Evolutionary conservation across 2,113 vertebrate species (phyloP).

Genomic region (Nibea albiflora): DNA sequence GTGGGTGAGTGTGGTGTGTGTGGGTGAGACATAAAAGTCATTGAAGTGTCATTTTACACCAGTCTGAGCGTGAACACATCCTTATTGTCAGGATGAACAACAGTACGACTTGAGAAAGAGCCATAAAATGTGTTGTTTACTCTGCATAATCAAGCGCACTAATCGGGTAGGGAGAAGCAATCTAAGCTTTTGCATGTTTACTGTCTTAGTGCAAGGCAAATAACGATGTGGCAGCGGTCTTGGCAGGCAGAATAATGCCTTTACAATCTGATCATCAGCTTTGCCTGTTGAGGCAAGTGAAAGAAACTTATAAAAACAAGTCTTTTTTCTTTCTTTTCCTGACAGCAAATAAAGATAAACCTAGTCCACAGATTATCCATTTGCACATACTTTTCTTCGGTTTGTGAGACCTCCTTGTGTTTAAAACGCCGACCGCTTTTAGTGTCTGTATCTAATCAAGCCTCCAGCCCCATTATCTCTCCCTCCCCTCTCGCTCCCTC

Average conservation of each 20-base stretch:
- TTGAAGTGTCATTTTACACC: constrained; percentile 35
- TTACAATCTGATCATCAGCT: constrained; percentile 38
- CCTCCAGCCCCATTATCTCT: constrained; percentile 79
- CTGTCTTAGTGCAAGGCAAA: constrained; percentile 36
- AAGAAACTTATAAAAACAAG: constrained; percentile 2
- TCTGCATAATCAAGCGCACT: constrained; percentile 1
- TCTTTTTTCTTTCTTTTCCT: background rate
- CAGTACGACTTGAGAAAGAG: background rate
- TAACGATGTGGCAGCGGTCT: constrained; percentile 33
- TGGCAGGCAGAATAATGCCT: constrained; percentile 24
- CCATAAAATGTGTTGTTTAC: constrained; percentile 6
- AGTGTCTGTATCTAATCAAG: constrained; percentile 83
- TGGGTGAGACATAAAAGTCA: constrained; percentile 31
- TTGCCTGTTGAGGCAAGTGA: constrained; percentile 41
- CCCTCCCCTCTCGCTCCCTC: constrained; percentile 73
- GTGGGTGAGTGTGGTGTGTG: background rate
- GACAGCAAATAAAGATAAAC: constrained; percentile 16
- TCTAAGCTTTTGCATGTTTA: constrained; percentile 4
- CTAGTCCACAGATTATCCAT: constrained; percentile 1
- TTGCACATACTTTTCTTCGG: constrained; percentile 34
- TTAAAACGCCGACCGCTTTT: constrained; percentile 53
- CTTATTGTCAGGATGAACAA: constrained; percentile 7
- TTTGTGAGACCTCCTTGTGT: constrained; percentile 40
- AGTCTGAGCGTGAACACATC: constrained; percentile 30
- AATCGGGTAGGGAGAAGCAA: constrained; percentile 1